A percentile compares a stretch with the other conserved stretches of the same genome.
phyloP scores from a whole-genome alignment of 2,113 vertebrate genomes.

The Limnothrissa miodon region DNA sequence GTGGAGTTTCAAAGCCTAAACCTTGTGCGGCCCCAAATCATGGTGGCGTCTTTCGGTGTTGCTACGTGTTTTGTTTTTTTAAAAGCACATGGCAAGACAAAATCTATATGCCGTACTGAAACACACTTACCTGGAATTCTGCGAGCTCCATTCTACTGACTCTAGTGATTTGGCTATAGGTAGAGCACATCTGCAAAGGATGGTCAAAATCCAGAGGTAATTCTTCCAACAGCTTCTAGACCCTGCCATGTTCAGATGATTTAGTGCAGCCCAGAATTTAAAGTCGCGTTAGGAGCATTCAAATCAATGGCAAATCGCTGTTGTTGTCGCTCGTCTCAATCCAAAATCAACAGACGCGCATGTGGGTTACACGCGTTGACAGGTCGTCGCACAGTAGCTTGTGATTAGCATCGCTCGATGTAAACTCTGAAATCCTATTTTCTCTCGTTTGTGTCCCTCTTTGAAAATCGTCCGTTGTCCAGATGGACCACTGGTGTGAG shows the following conservation, averaged over 20 bases:
- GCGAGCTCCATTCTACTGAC: slow-evolving; percentile 54
- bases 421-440: slow-evolving; percentile 39
- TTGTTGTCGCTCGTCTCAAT: slow-evolving; percentile 30
- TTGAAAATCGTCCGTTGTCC: slow-evolving; percentile 13
- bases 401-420: slow-evolving; percentile 19
- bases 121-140: slow-evolving; percentile 54
- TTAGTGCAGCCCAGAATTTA: slow-evolving; percentile 20
- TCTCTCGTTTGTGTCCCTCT: slow-evolving; percentile 16
- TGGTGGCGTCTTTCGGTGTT: not conserved
- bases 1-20: not conserved
- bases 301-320: slow-evolving; percentile 22
- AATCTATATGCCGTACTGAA: not conserved
- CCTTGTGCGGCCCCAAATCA: not conserved
- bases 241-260: slow-evolving; percentile 45
- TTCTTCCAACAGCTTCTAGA: slow-evolving; percentile 46
- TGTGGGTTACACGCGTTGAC: slow-evolving; percentile 22
- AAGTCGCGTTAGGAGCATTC: slow-evolving; percentile 34
- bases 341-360: slow-evolving; percentile 34
- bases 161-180: slow-evolving; percentile 56
- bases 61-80: slow-evolving; percentile 4
- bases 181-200: slow-evolving; percentile 45
- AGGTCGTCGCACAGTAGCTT: not conserved
- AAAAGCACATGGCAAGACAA: not conserved
- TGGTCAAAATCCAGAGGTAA: slow-evolving; percentile 53
- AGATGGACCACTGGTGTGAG: slow-evolving; percentile 6